Percentiles rank a stretch among this genome's conserved stretches.
Evolutionary conservation across 2,113 vertebrate genomes (phyloP).

Genomic region (Jacana jacana): DNA sequence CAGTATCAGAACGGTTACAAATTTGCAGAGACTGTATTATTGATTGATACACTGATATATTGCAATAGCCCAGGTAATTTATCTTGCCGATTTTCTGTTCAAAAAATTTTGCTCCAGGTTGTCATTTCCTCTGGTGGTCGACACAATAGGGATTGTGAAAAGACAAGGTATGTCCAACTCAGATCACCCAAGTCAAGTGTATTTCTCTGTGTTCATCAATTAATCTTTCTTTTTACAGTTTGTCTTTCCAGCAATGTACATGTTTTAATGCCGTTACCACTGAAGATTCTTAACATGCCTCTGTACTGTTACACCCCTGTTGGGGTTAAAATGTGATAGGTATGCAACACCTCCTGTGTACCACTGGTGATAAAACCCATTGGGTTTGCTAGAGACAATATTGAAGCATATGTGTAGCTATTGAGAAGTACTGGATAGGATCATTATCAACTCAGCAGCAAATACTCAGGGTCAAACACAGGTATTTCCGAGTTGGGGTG

Average conservation of each 20-base stretch:
- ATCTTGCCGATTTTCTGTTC: background rate
- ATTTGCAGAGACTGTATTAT: background rate
- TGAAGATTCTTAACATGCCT: background rate
- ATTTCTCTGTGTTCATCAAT: background rate
- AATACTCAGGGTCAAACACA: background rate
- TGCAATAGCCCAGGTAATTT: background rate
- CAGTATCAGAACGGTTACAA: background rate
- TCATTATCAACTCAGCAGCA: background rate
- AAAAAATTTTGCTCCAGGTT: background rate
- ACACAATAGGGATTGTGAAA: background rate
- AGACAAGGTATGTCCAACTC: background rate
- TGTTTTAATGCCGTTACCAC: background rate
- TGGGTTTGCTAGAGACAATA: background rate
- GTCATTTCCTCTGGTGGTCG: background rate
- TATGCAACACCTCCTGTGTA: background rate
- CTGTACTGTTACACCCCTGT: fast-evolving
- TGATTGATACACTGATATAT: background rate
- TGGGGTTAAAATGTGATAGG: background rate
- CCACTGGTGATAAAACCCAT: background rate
- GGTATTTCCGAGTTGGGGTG: background rate
- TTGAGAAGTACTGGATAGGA: background rate
- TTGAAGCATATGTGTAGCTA: background rate
- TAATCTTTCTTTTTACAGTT: background rate
- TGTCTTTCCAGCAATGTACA: background rate
- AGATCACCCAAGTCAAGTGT: background rate